phyloP scores from a whole-genome alignment of 2,888 invertebrate genomes.

The Eurytoma adleriae region DNA sequence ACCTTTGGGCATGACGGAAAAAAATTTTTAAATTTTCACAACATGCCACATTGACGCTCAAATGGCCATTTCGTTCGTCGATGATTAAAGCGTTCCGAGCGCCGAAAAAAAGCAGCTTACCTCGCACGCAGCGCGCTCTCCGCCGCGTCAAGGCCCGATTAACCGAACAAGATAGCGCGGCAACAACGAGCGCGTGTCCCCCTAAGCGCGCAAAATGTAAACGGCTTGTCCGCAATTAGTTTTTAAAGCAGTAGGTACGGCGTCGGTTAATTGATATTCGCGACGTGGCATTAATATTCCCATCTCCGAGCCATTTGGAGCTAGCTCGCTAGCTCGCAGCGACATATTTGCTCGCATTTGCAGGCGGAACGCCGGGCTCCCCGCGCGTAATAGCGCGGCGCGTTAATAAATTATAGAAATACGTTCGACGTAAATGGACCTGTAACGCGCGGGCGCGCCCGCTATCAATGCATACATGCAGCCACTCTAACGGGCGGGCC shows the following conservation, averaged over 20 bases:
- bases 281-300: constrained; percentile 45
- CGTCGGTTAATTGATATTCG: constrained; percentile 58
- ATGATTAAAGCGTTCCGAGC: too few species aligned
- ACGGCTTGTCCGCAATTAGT: constrained; percentile 54
- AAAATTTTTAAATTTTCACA: too few species aligned
- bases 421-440: constrained; percentile 60
- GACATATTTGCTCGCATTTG: constrained; percentile 53
- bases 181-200: constrained; percentile 46
- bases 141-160: constrained; percentile 18
- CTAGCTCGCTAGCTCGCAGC: constrained; percentile 46
- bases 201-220: not conserved
- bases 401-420: constrained; percentile 63
- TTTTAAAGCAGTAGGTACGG: constrained; percentile 52
- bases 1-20: too few species aligned
- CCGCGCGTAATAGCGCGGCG: constrained; percentile 51
- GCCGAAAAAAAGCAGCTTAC: too few species aligned
- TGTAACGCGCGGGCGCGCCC: constrained; percentile 50
- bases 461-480: constrained; percentile 38
- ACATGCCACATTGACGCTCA: too few species aligned
- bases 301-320: constrained; percentile 20
- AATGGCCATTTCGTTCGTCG: too few species aligned
- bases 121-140: not conserved
- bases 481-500: constrained; percentile 1
- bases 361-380: constrained; percentile 46
- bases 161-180: constrained; percentile 50